Conservation (phyloP, 37 sponge, comb jelly and placozoan genomes). For the Spongilla lacustris region DNA sequence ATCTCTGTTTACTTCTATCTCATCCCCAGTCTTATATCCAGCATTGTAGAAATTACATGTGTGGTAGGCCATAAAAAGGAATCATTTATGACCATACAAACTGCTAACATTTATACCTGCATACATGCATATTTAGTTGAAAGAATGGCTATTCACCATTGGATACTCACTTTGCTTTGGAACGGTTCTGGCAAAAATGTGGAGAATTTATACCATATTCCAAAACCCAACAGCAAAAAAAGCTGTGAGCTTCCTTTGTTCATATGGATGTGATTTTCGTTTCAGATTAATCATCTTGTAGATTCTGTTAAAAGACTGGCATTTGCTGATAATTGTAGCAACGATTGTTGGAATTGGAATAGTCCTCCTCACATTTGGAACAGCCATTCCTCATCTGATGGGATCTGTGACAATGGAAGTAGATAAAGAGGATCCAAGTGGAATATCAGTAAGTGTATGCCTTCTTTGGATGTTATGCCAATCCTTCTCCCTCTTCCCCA, state of each 20-base stretch:
- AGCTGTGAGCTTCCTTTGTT: background rate
- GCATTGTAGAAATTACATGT: background rate
- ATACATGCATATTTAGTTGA: background rate
- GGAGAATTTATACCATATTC: background rate
- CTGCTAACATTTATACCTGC: background rate
- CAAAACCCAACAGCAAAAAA: background rate
- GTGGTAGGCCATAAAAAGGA: background rate
- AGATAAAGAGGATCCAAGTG: background rate
- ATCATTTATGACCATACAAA: background rate
- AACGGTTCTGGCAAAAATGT: background rate
- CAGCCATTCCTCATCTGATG: background rate
- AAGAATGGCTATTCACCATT: background rate
- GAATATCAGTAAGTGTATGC: background rate
- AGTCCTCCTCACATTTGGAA: background rate
- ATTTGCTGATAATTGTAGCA: background rate
- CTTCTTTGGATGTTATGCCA: background rate
- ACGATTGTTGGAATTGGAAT: background rate
- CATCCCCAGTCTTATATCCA: background rate
- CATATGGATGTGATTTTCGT: background rate
- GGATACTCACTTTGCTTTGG: background rate
- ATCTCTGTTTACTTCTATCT: background rate
- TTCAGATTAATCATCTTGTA: background rate
- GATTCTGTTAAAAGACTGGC: background rate
- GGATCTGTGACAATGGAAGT: background rate
- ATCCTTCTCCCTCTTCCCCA: background rate